These are phyloP conservation scores for Ficedula albicollis DNA, from an alignment of 2,797 vertebrate genomes.

Conservation along the genomic window DNA sequence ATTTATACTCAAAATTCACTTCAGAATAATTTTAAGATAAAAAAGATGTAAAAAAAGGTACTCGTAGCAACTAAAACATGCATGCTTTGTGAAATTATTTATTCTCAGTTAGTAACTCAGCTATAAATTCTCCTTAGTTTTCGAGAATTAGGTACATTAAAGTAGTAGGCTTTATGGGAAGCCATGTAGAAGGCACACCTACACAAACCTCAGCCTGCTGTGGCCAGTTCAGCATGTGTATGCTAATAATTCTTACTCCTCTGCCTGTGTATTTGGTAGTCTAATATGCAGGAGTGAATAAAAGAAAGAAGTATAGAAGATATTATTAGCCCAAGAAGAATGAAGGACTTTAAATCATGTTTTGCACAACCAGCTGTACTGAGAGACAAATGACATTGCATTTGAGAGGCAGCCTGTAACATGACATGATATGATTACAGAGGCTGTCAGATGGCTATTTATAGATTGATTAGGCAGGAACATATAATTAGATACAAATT, in stretches of 20 bases:
- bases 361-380: background rate
- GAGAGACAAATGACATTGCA: accelerated
- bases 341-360: background rate
- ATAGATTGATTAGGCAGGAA: background rate
- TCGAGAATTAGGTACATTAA: background rate
- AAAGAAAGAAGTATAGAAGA: background rate
- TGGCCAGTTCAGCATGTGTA: background rate
- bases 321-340: background rate
- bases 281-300: background rate
- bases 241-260: background rate
- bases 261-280: background rate
- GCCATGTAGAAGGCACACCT: background rate
- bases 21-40: background rate
- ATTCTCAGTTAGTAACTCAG: background rate
- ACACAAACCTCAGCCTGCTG: background rate
- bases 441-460: background rate
- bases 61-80: background rate
- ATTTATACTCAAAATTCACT: background rate
- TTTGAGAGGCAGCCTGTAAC: background rate
- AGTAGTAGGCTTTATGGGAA: background rate
- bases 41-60: background rate
- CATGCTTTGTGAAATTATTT: background rate
- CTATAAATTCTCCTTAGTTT: background rate
- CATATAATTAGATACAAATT: background rate
- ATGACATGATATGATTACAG: background rate